phyloP scores from a whole-genome alignment of 2,888 invertebrate genomes.

The Chrysodeixis includens region DNA sequence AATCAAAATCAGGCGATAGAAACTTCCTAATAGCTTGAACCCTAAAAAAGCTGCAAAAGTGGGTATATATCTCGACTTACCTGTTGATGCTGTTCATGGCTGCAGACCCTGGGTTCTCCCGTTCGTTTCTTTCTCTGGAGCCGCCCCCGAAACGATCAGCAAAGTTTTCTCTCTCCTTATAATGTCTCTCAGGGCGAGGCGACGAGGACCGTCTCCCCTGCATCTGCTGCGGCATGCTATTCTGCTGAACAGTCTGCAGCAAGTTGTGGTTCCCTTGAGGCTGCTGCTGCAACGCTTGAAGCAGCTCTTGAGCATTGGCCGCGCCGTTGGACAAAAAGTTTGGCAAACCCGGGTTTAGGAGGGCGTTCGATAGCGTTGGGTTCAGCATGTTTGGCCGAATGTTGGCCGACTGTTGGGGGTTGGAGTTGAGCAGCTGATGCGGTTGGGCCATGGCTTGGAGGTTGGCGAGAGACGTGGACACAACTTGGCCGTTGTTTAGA shows the following conservation, averaged over 20 bases:
- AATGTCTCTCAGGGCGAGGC: slow-evolving; percentile 83
- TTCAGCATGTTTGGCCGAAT: slow-evolving; percentile 88
- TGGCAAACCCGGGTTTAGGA: slow-evolving; percentile 92
- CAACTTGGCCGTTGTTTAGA: slow-evolving; percentile 95
- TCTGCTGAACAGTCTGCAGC: slow-evolving; percentile 86
- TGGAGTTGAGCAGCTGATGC: slow-evolving; percentile 91
- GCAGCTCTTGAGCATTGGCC: slow-evolving; percentile 92
- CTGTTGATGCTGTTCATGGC: slow-evolving; percentile 92
- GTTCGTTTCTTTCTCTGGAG: slow-evolving; percentile 86
- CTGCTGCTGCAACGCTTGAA: slow-evolving; percentile 92
- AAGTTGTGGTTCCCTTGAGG: slow-evolving; percentile 87
- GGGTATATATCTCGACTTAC: slow-evolving; percentile 74
- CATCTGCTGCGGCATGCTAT: slow-evolving; percentile 85
- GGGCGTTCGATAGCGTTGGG: slow-evolving; percentile 91
- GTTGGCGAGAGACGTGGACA: slow-evolving; percentile 95
- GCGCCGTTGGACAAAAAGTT: slow-evolving; percentile 93
- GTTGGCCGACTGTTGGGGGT: slow-evolving; percentile 86
- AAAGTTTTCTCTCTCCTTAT: slow-evolving; percentile 86
- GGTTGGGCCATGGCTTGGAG: slow-evolving; percentile 93
- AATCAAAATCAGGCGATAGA: neutral
- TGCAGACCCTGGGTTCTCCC: slow-evolving; percentile 87
- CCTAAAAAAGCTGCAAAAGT: slow-evolving; percentile 16
- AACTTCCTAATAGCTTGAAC: neutral
- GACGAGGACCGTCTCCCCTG: slow-evolving; percentile 85
- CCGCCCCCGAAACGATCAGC: slow-evolving; percentile 80